A percentile compares a stretch with the other conserved stretches of the same genome.
phyloP scores from a whole-genome alignment of 1,140 invertebrate species.

The Drosophila auraria region DNA sequence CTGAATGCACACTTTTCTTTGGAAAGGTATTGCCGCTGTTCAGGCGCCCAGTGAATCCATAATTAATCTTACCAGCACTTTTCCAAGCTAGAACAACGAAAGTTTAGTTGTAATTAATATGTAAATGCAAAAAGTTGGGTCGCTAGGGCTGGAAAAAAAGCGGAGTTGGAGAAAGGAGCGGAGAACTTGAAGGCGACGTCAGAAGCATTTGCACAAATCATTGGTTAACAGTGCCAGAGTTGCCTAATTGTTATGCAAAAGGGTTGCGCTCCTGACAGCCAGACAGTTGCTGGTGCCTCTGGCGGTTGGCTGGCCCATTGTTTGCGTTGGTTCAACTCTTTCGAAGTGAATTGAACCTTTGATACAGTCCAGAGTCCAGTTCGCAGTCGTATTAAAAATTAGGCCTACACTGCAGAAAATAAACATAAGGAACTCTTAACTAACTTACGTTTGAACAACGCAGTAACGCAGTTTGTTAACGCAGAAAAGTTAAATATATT shows the following conservation, averaged over 20 bases:
- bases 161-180: conserved; percentile 9
- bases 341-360: conserved; percentile 12
- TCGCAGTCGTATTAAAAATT: neutral
- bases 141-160: conserved; percentile 4
- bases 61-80: conserved; percentile 23
- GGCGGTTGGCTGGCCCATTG: neutral
- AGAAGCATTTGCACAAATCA: conserved; percentile 71
- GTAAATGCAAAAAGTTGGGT: conserved; percentile 58
- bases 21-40: conserved; percentile 2
- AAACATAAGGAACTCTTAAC: neutral
- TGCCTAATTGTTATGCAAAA: conserved; percentile 70
- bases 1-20: neutral
- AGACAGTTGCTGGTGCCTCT: neutral
- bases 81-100: conserved; percentile 10
- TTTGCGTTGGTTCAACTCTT: conserved; percentile 5
- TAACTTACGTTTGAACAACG: neutral
- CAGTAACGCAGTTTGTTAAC: neutral
- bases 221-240: conserved; percentile 55
- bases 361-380: conserved; percentile 11
- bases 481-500: neutral
- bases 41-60: conserved; percentile 7
- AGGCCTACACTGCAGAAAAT: neutral
- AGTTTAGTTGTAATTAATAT: conserved; percentile 75
- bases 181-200: conserved; percentile 54
- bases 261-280: conserved; percentile 3